Percentiles rank a stretch among this genome's conserved stretches.
phyloP scores from a whole-genome alignment of 2,113 vertebrate genomes.

The Todiramphus saurophagus region DNA sequence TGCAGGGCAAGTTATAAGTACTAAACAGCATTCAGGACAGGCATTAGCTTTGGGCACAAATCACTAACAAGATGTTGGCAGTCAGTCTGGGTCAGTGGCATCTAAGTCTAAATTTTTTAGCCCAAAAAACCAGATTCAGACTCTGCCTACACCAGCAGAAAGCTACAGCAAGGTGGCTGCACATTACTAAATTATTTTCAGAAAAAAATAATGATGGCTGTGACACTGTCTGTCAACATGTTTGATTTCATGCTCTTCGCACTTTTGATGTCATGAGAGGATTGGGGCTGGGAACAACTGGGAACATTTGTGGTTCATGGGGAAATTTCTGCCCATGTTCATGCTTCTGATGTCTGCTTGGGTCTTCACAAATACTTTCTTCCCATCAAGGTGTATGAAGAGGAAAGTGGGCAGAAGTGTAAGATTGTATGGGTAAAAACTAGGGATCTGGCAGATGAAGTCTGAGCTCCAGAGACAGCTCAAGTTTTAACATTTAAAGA shows the following conservation, averaged over 20 bases:
- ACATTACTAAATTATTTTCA: neutral
- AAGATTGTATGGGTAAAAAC: neutral
- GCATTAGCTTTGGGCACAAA: neutral
- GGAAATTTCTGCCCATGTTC: accelerated
- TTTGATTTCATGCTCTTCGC: neutral
- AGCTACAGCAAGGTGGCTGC: neutral
- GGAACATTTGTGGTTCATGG: neutral
- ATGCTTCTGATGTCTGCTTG: neutral
- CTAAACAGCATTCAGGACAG: neutral
- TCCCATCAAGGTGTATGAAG: neutral
- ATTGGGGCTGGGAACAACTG: too few species aligned
- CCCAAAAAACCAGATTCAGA: neutral
- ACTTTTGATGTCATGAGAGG: neutral
- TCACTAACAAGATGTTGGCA: neutral
- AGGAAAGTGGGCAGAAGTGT: neutral
- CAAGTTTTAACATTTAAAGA: neutral
- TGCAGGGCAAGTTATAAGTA: neutral
- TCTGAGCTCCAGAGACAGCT: neutral
- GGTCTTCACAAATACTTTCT: neutral
- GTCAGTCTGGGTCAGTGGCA: neutral
- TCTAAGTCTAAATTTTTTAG: neutral
- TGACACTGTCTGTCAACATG: accelerated
- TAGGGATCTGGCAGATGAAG: neutral
- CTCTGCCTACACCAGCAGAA: neutral
- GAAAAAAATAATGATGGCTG: neutral